Evolutionary conservation across 2,797 vertebrate species (phyloP).

Genomic region (Propithecus deckenii): DNA sequence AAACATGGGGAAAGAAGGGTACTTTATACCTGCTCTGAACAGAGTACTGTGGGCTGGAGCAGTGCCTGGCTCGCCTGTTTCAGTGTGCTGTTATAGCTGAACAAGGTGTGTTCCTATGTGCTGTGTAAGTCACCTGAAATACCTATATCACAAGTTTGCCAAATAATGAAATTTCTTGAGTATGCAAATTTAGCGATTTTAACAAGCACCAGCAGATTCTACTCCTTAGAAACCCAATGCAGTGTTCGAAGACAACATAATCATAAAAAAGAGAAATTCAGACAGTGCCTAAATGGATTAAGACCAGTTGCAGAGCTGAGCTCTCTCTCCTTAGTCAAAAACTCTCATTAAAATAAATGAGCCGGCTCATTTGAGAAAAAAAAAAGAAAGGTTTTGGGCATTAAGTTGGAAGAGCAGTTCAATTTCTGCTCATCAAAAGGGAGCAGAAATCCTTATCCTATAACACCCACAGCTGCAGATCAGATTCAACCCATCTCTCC

Average conservation of each 20-base stretch:
- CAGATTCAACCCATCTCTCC: conserved; percentile 58
- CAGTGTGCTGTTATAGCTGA: not conserved
- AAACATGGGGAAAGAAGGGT: not conserved
- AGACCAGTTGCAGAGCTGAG: conserved; percentile 49
- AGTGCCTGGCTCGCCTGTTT: not conserved
- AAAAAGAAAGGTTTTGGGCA: conserved; percentile 49
- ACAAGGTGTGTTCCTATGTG: not conserved
- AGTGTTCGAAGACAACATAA: not conserved
- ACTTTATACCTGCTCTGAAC: not conserved
- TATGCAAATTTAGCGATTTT: conserved; percentile 63
- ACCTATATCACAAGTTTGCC: not conserved
- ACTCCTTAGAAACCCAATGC: conserved; percentile 40
- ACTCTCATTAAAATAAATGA: conserved; percentile 80
- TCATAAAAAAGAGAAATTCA: conserved; percentile 48
- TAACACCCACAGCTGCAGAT: conserved; percentile 62
- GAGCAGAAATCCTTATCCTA: conserved; percentile 57
- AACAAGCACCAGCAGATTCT: conserved; percentile 37
- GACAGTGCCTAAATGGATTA: conserved; percentile 65
- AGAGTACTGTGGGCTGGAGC: not conserved
- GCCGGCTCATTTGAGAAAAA: conserved; percentile 60
- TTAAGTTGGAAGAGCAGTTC: conserved; percentile 59
- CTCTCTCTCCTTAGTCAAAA: conserved; percentile 65
- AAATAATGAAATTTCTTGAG: conserved; percentile 47
- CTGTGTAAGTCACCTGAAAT: conserved; percentile 20
- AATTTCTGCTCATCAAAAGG: conserved; percentile 68